A percentile compares a stretch with the other conserved stretches of the same genome.
Conservation (phyloP, 2,113 vertebrate genomes). For the Eulemur macaco region DNA sequence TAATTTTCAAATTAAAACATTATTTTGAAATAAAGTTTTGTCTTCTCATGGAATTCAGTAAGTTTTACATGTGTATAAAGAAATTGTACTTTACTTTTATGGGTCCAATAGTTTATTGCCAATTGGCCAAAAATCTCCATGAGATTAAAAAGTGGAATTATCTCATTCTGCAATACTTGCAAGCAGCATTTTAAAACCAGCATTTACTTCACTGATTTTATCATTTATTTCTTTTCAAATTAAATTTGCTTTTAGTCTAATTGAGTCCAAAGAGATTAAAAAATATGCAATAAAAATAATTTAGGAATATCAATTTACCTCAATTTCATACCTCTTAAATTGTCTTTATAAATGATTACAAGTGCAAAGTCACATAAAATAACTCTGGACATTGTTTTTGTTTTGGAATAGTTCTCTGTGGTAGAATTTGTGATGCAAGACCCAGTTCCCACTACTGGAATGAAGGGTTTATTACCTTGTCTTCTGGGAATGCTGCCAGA, state of each 20-base stretch:
- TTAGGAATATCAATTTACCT: not conserved
- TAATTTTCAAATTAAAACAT: not conserved
- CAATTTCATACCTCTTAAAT: not conserved
- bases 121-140: not conserved
- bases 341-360: not conserved
- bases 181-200: not conserved
- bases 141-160: not conserved
- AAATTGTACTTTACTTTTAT: not conserved
- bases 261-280: not conserved
- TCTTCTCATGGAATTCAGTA: not conserved
- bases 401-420: not conserved
- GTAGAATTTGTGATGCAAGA: not conserved
- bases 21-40: not conserved
- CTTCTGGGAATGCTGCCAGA: not conserved
- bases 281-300: not conserved
- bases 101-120: not conserved
- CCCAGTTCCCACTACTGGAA: not conserved
- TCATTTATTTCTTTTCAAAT: not conserved
- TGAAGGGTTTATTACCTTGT: not conserved
- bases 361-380: not conserved
- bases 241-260: conserved; percentile 23
- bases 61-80: not conserved
- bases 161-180: not conserved
- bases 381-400: not conserved
- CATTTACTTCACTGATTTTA: not conserved